Percentiles rank a stretch among this genome's conserved stretches.
Evolutionary conservation across 2,888 invertebrate species (phyloP).

Genomic region (Rhaphigaster nebulosa): DNA sequence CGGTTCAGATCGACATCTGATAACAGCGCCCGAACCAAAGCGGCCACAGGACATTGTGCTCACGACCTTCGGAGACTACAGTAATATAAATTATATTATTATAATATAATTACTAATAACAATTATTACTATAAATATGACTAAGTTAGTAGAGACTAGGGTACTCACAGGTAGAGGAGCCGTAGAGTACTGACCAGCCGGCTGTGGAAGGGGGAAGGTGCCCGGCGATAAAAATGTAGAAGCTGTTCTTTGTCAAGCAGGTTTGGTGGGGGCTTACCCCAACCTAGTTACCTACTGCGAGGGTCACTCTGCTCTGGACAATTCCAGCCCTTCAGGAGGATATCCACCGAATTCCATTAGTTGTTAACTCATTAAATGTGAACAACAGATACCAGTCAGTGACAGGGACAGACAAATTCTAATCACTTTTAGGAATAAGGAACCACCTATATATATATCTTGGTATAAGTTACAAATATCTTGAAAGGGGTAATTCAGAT

Average conservation of each 20-base stretch:
- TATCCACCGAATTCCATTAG: background rate
- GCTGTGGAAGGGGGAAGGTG: slow-evolving; percentile 33
- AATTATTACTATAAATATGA: background rate
- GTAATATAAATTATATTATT: background rate
- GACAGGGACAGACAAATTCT: background rate
- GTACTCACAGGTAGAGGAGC: slow-evolving; percentile 47
- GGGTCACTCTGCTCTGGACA: slow-evolving; percentile 8
- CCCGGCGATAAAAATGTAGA: slow-evolving; percentile 47
- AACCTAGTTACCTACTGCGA: slow-evolving; percentile 39
- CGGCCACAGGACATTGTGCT: background rate
- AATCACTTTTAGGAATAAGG: too few species aligned
- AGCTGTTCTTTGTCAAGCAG: slow-evolving; percentile 56
- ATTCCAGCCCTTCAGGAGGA: background rate
- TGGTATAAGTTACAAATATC: too few species aligned
- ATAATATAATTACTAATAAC: background rate
- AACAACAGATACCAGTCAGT: background rate
- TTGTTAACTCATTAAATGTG: background rate
- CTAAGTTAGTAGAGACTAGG: background rate
- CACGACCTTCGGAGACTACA: background rate
- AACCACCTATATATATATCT: too few species aligned
- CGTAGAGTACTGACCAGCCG: slow-evolving; percentile 51
- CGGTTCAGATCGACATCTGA: slow-evolving; percentile 8
- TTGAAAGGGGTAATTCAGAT: too few species aligned
- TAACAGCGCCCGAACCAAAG: background rate
- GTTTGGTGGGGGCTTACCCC: slow-evolving; percentile 49